phyloP scores from a whole-genome alignment of 2,797 vertebrate genomes.

The Petrocephalus schoutedeni region DNA sequence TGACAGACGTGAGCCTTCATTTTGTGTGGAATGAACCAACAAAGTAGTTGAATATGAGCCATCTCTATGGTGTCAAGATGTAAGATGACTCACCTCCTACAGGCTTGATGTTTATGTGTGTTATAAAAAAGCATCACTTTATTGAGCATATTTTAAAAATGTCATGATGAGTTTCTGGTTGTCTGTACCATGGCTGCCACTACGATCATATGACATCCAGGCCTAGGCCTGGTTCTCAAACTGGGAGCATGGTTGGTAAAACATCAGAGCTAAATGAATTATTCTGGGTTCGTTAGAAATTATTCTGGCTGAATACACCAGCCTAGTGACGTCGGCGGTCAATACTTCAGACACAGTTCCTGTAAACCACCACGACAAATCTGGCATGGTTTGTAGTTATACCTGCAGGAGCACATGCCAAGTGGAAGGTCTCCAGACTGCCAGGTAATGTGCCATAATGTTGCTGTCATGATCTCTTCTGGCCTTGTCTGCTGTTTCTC shows the following conservation, averaged over 20 bases:
- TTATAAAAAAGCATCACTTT: neutral
- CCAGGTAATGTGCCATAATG: neutral
- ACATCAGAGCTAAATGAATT: neutral
- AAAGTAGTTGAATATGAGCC: neutral
- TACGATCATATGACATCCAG: neutral
- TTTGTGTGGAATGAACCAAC: neutral
- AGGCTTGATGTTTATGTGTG: neutral
- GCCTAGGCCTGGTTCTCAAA: neutral
- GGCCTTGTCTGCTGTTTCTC: neutral
- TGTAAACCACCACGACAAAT: neutral
- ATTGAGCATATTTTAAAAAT: neutral
- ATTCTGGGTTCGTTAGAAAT: neutral
- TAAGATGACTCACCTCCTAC: neutral
- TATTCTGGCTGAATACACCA: neutral
- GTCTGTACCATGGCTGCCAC: neutral
- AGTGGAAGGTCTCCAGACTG: neutral
- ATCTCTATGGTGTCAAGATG: neutral
- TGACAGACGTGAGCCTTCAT: neutral
- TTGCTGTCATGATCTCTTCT: neutral
- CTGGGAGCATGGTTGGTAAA: neutral
- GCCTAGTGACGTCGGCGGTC: neutral
- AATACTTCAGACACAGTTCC: neutral
- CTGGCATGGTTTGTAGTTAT: neutral
- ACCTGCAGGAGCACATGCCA: too few species aligned
- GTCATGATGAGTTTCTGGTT: neutral